Base-by-base conservation (phyloP, 1,140 invertebrate genomes). In the Argopecten irradians region DNA sequence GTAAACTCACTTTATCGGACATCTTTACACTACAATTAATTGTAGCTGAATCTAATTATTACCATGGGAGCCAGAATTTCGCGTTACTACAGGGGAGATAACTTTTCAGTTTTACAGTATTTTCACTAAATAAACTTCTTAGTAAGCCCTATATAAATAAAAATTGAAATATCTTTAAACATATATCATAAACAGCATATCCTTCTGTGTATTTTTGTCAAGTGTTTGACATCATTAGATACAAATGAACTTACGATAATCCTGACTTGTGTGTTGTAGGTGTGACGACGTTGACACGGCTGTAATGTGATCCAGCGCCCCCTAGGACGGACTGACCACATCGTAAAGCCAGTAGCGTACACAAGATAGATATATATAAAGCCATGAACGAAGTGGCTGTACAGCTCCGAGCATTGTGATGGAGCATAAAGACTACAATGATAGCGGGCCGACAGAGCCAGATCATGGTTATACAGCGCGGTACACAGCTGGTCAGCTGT, bases 371-470 rank as follows among this genome's bases (percentile, higher is more conserved):
- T n/a, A 71, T 71, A 28, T n/a, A 71, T 71, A 71, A 71, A 71
- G 55, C 55, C 55, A 71, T 71, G 55, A 28, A n/a, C 55, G 28
- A 71, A 71, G 28, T 71, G 55, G 55, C 55, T 71, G 55, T 71
- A 71, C 55, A 71, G 55, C 55, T 71, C 55, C 55, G 55, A 71
- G n/a, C 55, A 71, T 71, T 71, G 55, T 71, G n/a, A 71, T 7
- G 55, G 55, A 71, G 55, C 55, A 71, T 71, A 71, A 71, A 71
- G 55, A 71, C n/a, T 28, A 71, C 55, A 71, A 71, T 71, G 55
- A 71, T 71, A 28, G 55, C 55, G 2, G 55, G 55, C 8, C 55
- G 8, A 71, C 55, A 28, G 55, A 71, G 55, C 55, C 55, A 71
- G 55, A 71, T 71, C 55, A 71, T 71, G 55, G 55, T 71, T 28